These are phyloP conservation scores for Cygnus olor DNA, from an alignment of 2,797 vertebrate species.

Conservation along the genomic window DNA sequence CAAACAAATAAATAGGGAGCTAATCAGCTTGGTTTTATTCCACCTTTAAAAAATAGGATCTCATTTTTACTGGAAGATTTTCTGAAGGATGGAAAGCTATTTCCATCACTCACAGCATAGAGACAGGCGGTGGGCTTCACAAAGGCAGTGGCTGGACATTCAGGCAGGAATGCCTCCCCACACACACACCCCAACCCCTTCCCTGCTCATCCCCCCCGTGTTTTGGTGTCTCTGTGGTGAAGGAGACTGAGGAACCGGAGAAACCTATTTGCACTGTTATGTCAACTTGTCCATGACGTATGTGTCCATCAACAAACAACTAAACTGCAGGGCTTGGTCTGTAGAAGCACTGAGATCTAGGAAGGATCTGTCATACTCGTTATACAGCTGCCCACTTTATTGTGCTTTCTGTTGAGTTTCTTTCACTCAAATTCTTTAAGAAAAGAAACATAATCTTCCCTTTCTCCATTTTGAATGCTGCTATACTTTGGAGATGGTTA, in stretches of 20 bases:
- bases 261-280: accelerated
- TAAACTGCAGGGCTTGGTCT: background rate
- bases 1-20: background rate
- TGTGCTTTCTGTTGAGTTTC: background rate
- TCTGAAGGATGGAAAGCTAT: background rate
- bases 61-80: background rate
- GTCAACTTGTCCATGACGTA: background rate
- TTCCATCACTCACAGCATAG: background rate
- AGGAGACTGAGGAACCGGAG: background rate
- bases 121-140: accelerated
- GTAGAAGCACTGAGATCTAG: background rate
- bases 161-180: accelerated
- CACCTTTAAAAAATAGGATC: background rate
- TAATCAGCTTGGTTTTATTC: accelerated
- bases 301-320: background rate
- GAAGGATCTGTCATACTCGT: background rate
- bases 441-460: background rate
- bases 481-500: background rate
- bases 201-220: accelerated
- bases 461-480: background rate
- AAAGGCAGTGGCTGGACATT: accelerated
- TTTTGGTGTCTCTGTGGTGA: background rate
- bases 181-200: accelerated
- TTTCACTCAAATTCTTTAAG: background rate
- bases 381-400: background rate